phyloP scores from a whole-genome alignment of 2,797 vertebrate species.

The Mastacembelus armatus region DNA sequence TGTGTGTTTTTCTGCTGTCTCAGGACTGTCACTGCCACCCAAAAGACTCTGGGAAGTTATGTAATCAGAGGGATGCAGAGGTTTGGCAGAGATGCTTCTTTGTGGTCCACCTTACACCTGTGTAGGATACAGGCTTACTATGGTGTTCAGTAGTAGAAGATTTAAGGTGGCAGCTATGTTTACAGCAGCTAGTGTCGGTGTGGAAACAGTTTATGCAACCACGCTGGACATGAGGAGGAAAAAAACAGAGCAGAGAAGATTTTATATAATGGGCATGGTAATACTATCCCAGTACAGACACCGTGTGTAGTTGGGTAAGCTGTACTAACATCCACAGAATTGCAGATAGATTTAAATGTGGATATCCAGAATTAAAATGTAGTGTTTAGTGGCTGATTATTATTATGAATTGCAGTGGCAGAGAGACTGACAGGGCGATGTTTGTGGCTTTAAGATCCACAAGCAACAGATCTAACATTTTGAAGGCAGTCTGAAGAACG shows the following conservation, averaged over 20 bases:
- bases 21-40: conserved; percentile 14
- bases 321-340: conserved; percentile 10
- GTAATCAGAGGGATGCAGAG: conserved; percentile 64
- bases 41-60: conserved; percentile 54
- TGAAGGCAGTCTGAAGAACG: neutral
- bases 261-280: conserved; percentile 46
- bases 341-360: conserved; percentile 22
- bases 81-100: conserved; percentile 52
- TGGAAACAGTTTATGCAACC: neutral
- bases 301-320: conserved; percentile 18
- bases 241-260: conserved; percentile 23
- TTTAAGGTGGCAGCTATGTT: conserved; percentile 51
- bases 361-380: conserved; percentile 12
- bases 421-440: neutral
- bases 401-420: neutral
- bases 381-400: conserved; percentile 20
- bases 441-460: neutral
- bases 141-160: conserved; percentile 19
- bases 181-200: neutral
- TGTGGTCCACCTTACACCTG: conserved; percentile 57
- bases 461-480: neutral
- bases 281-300: conserved; percentile 20
- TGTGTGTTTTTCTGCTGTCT: conserved; percentile 13
- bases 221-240: conserved; percentile 4
- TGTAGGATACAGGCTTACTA: neutral